These are phyloP conservation scores for Perognathus longimembris DNA, from an alignment of 2,113 vertebrate genomes.

Conservation along the genomic window DNA sequence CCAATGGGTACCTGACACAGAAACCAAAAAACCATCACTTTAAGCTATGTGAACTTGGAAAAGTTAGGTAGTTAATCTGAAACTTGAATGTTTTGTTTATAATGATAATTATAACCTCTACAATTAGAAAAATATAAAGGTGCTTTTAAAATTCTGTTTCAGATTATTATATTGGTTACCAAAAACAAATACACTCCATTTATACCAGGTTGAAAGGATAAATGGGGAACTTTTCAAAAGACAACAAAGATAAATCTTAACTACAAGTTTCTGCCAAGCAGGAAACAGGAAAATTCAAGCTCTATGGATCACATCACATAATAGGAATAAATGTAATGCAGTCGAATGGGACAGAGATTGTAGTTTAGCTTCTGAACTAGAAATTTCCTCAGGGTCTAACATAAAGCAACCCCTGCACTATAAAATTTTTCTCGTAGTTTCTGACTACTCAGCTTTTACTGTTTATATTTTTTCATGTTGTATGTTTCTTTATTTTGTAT, in stretches of 20 bases:
- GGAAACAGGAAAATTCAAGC: neutral
- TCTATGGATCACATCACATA: neutral
- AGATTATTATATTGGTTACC: too few species aligned
- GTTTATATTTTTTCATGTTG: neutral
- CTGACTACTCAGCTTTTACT: neutral
- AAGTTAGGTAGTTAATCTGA: too few species aligned
- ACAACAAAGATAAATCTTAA: neutral
- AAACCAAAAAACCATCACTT: neutral
- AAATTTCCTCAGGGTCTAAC: neutral
- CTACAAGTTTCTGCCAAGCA: neutral
- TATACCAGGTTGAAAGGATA: neutral
- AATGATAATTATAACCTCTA: too few species aligned
- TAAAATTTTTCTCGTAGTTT: neutral
- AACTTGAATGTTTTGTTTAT: too few species aligned
- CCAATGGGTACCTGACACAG: neutral
- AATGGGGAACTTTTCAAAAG: neutral
- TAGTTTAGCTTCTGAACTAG: neutral
- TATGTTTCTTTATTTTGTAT: neutral
- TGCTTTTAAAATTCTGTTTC: too few species aligned
- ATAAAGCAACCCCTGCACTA: neutral
- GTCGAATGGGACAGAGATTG: neutral
- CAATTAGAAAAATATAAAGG: too few species aligned
- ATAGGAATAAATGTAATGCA: neutral
- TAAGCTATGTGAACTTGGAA: too few species aligned
- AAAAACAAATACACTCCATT: neutral